Evolutionary conservation across 1,140 invertebrate species (phyloP).

Genomic region (Pteromalus puparum): DNA sequence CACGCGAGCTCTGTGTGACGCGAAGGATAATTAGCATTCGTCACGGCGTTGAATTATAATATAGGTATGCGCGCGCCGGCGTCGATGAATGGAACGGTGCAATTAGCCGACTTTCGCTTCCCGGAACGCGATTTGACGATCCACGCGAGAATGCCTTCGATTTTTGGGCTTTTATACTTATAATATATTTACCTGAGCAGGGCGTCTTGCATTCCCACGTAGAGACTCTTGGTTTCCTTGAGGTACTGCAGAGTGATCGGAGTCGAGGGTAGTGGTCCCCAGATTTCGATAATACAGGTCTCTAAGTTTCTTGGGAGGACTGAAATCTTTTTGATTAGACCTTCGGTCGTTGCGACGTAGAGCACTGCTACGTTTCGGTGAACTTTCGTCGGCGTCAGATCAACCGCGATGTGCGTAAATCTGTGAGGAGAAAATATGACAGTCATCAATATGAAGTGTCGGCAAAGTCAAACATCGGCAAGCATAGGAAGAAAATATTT

Average conservation of each 20-base stretch:
- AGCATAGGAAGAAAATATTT: neutral
- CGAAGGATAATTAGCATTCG: conserved; percentile 62
- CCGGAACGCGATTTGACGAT: neutral
- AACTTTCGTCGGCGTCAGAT: conserved; percentile 83
- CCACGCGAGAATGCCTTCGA: too few species aligned
- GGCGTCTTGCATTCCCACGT: conserved; percentile 84
- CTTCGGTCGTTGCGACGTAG: conserved; percentile 86
- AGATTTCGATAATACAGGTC: conserved; percentile 91
- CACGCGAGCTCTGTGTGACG: neutral
- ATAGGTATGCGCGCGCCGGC: too few species aligned
- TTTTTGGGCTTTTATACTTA: too few species aligned
- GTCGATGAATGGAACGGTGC: neutral
- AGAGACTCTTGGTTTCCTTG: conserved; percentile 87
- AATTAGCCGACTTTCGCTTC: conserved; percentile 36
- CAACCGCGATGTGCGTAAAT: conserved; percentile 88
- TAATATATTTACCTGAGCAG: conserved; percentile 75
- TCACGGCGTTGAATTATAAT: conserved; percentile 11
- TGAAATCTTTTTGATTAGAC: conserved; percentile 88
- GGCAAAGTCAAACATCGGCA: neutral
- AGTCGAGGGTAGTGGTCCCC: conserved; percentile 82
- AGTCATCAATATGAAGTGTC: neutral
- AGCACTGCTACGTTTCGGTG: conserved; percentile 82
- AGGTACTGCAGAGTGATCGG: conserved; percentile 86
- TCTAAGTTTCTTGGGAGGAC: conserved; percentile 81
- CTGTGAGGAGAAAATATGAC: conserved; percentile 47